A percentile compares a stretch with the other conserved stretches of the same genome.
Evolutionary conservation across 2,113 vertebrate species (phyloP).

Genomic region (Planiliza haematocheilus): DNA sequence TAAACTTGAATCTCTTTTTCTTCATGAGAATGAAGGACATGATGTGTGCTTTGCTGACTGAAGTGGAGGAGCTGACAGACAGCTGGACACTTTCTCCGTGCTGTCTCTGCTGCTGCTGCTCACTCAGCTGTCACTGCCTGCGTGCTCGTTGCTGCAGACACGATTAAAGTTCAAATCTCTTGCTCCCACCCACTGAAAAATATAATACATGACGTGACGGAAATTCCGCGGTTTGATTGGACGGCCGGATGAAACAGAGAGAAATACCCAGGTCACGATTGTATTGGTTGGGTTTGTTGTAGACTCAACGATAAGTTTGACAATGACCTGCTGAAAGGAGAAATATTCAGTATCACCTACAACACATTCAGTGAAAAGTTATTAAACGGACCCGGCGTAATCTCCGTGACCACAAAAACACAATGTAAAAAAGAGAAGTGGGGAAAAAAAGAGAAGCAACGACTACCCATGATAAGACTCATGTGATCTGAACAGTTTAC

Average conservation of each 20-base stretch:
- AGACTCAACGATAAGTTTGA: too few species aligned
- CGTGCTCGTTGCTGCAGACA: not conserved
- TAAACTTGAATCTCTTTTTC: constrained; percentile 96
- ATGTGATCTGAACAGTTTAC: too few species aligned
- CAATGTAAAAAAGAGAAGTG: not conserved
- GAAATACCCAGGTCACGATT: not conserved
- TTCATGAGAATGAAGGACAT: constrained; percentile 92
- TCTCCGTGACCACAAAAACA: not conserved
- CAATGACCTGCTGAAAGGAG: not conserved
- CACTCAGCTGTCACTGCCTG: constrained; percentile 36
- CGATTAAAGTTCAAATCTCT: constrained; percentile 63
- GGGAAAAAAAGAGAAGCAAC: not conserved
- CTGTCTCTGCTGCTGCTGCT: not conserved
- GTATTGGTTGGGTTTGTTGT: too few species aligned
- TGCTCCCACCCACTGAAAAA: constrained; percentile 40
- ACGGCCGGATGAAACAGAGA: not conserved
- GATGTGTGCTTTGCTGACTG: not conserved
- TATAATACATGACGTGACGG: constrained; percentile 18
- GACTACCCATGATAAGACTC: not conserved
- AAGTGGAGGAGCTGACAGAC: constrained; percentile 6
- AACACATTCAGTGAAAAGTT: not conserved
- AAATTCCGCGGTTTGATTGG: constrained; percentile 54
- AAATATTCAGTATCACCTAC: not conserved
- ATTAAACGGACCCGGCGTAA: not conserved
- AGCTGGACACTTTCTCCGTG: not conserved